Base-by-base conservation (phyloP, 2,797 vertebrate genomes). In the Leptatherina wallacei region DNA sequence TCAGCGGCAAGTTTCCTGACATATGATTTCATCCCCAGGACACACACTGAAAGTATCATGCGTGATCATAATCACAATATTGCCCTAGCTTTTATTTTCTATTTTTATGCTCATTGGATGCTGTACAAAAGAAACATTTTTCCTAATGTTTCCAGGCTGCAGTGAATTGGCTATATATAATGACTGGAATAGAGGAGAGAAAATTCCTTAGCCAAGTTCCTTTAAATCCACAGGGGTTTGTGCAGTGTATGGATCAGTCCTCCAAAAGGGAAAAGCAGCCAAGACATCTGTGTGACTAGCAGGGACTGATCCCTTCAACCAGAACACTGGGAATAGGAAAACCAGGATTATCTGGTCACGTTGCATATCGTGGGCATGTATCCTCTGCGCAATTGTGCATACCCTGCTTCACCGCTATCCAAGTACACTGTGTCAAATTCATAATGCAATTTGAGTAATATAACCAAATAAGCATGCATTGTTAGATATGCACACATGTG, bases 281-380 rank as follows among this genome's bases (percentile, higher is more conserved):
- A 93, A 94, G 89, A 95, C 93, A 95, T 94, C 93, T 94, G 93
- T 89, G 92, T 87, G 86, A 87, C 88, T 81, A 88, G 85, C 80
- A 71, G 77, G 71, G 89, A 83, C 81, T 84, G 86, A 90, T 84
- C 82, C 86, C 67, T 24, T 79, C 75, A 70, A 86, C 83, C 73
- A 85, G 73, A 87, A 87, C 82, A 81, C 75, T 73, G 86, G 81
- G 75, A 87, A 82, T 64, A 72, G 80, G 69, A 73, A 82, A 86
- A 82, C 69, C 77, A 51, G 85, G 86, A 91, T 86, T 88, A 92
- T 78, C 81, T 85, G 87, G 75, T 89, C 82, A 78, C 82, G 79
- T 72, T 87, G 79, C 77, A 78, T 81, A 88, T 80, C 82, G 82
- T 47, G 18, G 77, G 65, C 65, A 52, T 85, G 73, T 66, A 74